Percentiles rank a stretch among this genome's conserved stretches.
phyloP scores from a whole-genome alignment of 2,888 invertebrate species.

The Ormyrus pomaceus region DNA sequence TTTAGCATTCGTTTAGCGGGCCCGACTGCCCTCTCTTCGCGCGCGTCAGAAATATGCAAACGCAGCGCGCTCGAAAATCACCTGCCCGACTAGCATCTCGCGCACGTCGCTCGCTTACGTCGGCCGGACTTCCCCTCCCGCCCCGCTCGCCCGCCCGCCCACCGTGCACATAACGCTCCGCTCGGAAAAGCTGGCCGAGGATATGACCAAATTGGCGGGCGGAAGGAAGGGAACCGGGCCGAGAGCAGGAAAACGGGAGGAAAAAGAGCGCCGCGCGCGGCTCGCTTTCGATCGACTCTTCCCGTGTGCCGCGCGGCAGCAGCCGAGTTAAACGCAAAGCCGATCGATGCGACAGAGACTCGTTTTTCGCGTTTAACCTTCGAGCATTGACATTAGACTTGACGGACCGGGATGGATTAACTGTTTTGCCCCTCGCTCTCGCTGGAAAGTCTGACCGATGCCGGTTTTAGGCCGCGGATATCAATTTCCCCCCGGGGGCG shows the following conservation, averaged over 20 bases:
- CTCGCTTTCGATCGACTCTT: constrained; percentile 43
- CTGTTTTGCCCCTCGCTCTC: background rate
- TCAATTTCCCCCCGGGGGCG: too few species aligned
- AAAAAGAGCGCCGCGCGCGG: background rate
- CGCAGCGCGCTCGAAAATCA: too few species aligned
- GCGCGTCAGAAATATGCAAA: too few species aligned
- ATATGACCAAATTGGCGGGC: constrained; percentile 33
- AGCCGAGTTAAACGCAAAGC: too few species aligned
- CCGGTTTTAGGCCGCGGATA: too few species aligned
- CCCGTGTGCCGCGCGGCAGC: background rate
- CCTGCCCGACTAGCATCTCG: too few species aligned
- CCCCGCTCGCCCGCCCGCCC: background rate
- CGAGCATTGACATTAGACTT: constrained; percentile 37
- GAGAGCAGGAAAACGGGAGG: background rate
- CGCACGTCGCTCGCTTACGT: too few species aligned
- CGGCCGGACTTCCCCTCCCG: background rate
- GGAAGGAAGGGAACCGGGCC: constrained; percentile 23
- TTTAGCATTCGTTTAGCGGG: too few species aligned
- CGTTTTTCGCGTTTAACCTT: constrained; percentile 43
- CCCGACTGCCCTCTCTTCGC: too few species aligned
- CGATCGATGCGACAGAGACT: constrained; percentile 18
- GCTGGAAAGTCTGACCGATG: too few species aligned
- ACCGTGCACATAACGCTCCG: background rate
- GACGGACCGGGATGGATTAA: background rate
- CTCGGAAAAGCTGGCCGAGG: background rate